Base-by-base conservation (phyloP, 1,140 invertebrate genomes). In the Pemphigus obesinymphae region DNA sequence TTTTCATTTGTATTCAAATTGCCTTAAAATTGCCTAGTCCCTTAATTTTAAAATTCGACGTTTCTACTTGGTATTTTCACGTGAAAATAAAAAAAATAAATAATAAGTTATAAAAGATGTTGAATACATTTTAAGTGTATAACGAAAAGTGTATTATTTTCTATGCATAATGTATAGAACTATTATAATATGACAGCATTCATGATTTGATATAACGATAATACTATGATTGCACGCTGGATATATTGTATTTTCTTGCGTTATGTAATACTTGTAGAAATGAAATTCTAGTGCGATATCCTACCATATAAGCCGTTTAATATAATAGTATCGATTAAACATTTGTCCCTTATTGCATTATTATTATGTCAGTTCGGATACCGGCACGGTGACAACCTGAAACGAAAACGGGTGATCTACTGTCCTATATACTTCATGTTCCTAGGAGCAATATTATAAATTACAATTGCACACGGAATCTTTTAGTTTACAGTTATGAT, bases 321-420 rank as follows among this genome's bases (percentile, higher is more conserved):
- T 80, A 80, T 80, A 58, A 63, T 80, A 63, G 70, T 73, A 73
- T 80, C 76, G 76, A 80, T 80, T 80, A 80, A 80, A 80, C 76
- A 61, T 63, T 80, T 80, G 76, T 80, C 50, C 53, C 55, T 61
- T 63, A 63, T 80, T 80, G 76, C 76, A 80, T 80, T 80, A 80
- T 78, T 78, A 78, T 80, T 61, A 43, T 80, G 26, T 61, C 55
- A 80, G 76, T 80, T 80, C 50, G 23, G 13, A 43, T 61, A 61
- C 55, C 37, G 55, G 40, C 37, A 61, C 55, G 37, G 76, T 80
- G 76, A 80, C 76, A 80, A 80, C 76, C 55, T 63, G 40, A 61
- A 80, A 40, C 29, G 40, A 58, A 61, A 61, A 63, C 37, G 3
- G 45, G n/a, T 80, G 50, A 80, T 80, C 76, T 80, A 80, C 76